Evolutionary conservation across 2,888 invertebrate species (phyloP).

Genomic region (Euphydryas editha): DNA sequence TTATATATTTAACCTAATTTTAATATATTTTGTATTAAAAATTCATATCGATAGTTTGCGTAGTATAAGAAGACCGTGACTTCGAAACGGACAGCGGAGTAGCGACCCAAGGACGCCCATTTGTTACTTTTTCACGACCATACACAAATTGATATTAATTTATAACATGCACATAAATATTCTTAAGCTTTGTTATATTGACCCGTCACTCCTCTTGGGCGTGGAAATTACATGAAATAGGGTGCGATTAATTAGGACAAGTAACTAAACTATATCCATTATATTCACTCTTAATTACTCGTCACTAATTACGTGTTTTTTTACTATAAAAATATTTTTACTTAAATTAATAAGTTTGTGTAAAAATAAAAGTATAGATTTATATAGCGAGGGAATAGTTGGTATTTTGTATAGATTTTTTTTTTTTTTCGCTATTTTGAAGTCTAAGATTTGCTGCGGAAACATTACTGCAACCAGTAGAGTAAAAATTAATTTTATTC

Average conservation of each 20-base stretch:
- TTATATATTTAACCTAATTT: too few species aligned
- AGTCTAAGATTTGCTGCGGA: neutral
- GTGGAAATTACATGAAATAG: neutral
- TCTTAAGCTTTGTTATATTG: neutral
- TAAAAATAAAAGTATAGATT: too few species aligned
- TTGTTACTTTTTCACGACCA: too few species aligned
- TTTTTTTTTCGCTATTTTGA: neutral
- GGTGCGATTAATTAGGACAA: neutral
- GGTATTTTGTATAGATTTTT: neutral
- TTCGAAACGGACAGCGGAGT: neutral
- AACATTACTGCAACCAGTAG: neutral
- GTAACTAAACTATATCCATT: neutral
- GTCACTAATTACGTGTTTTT: neutral
- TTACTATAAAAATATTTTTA: neutral
- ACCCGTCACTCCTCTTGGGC: neutral
- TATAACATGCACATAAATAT: neutral
- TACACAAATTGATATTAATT: too few species aligned
- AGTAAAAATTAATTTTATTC: neutral
- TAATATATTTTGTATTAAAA: too few species aligned
- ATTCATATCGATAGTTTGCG: neutral
- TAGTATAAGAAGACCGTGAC: neutral
- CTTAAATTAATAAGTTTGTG: neutral
- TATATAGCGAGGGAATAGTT: too few species aligned
- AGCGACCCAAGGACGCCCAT: too few species aligned
- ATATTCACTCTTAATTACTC: neutral